These are phyloP conservation scores for Sinella curviseta DNA, from an alignment of 1,140 invertebrate genomes.

Conservation along the genomic window DNA sequence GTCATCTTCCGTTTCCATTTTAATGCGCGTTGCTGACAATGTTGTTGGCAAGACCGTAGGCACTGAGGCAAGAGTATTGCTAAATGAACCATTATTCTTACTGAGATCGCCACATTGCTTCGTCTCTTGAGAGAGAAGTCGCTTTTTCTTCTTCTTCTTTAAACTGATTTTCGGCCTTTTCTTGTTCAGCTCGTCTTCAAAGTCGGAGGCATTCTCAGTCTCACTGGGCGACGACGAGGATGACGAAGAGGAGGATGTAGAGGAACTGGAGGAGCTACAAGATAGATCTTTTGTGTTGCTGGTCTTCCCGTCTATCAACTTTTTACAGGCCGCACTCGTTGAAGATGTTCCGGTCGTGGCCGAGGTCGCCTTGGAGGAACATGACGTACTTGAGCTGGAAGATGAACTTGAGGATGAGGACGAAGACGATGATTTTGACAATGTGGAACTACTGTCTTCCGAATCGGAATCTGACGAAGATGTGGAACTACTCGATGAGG, in stretches of 20 bases:
- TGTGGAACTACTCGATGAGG: background rate
- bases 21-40: background rate
- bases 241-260: background rate
- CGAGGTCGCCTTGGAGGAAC: no score
- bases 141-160: slow-evolving; percentile 17
- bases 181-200: background rate
- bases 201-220: background rate
- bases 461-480: background rate
- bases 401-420: background rate
- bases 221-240: background rate
- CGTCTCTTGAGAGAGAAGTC: background rate
- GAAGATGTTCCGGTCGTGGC: no score
- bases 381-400: background rate
- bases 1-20: background rate
- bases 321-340: no score
- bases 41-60: no score
- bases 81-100: background rate
- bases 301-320: no score
- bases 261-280: background rate
- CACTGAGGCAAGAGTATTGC: no score
- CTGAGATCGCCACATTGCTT: background rate
- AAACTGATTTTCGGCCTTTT: background rate
- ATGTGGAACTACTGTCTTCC: background rate
- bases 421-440: background rate
- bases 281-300: background rate